Evolutionary conservation across 2,113 vertebrate species (phyloP).

Genomic region (Stercorarius parasiticus): DNA sequence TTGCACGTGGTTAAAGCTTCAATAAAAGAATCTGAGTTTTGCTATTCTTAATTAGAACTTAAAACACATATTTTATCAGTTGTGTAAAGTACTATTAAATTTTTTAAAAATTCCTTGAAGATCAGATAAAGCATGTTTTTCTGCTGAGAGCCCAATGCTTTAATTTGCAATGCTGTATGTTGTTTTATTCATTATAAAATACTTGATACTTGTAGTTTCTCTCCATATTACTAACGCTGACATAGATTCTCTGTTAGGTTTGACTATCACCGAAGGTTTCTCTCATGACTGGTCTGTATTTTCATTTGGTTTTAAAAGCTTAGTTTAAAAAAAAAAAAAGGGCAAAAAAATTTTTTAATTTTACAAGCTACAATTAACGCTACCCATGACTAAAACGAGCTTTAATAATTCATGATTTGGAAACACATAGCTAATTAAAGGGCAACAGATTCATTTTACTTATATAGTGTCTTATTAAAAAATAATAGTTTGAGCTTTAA

Average conservation of each 20-base stretch:
- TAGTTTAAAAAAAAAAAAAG: background rate
- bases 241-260: constrained; percentile 23
- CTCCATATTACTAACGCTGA: background rate
- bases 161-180: constrained; percentile 66
- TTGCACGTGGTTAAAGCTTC: background rate
- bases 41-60: constrained; percentile 36
- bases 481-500: background rate
- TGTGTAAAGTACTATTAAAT: background rate
- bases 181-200: constrained; percentile 70
- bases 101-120: constrained; percentile 36
- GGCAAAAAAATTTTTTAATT: background rate
- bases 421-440: constrained; percentile 39
- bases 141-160: constrained; percentile 5
- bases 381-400: background rate
- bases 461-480: background rate
- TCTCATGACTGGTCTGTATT: background rate
- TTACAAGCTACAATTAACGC: background rate
- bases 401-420: constrained; percentile 30
- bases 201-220: constrained; percentile 38
- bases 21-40: background rate
- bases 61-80: constrained; percentile 22
- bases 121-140: constrained; percentile 56
- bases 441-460: background rate
- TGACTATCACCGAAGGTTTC: background rate
- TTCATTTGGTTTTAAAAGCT: background rate